phyloP scores from a whole-genome alignment of 2,797 vertebrate species.

The Sebastes hubbsi region DNA sequence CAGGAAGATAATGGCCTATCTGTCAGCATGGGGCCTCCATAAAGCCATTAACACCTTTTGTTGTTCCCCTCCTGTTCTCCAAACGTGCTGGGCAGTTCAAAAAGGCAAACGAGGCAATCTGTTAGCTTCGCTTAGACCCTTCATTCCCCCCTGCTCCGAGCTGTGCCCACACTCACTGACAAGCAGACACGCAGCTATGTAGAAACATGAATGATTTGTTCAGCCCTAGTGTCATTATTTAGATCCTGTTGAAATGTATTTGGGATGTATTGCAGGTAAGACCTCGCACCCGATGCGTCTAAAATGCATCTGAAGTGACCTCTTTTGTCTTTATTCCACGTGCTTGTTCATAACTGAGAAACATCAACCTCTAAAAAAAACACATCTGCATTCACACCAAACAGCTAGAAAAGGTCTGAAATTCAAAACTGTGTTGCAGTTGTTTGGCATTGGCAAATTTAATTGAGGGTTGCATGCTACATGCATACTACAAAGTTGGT shows the following conservation, averaged over 20 bases:
- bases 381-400: neutral
- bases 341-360: neutral
- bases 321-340: neutral
- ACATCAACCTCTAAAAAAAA: neutral
- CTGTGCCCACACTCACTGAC: slow-evolving; percentile 25
- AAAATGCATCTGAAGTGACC: slow-evolving; percentile 11
- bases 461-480: neutral
- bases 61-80: slow-evolving; percentile 87
- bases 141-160: slow-evolving; percentile 70
- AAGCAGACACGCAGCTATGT: slow-evolving; percentile 27
- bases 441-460: neutral
- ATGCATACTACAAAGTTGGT: neutral
- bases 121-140: slow-evolving; percentile 82
- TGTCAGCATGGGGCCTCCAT: slow-evolving; percentile 93
- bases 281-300: neutral
- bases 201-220: slow-evolving; percentile 43
- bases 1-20: slow-evolving; percentile 92
- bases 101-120: slow-evolving; percentile 88
- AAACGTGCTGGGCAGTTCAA: slow-evolving; percentile 90
- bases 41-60: slow-evolving; percentile 99
- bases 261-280: slow-evolving; percentile 9
- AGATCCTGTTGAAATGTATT: slow-evolving; percentile 20
- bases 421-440: neutral
- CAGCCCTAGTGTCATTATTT: neutral
- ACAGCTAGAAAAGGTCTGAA: neutral